phyloP scores from a whole-genome alignment of 1,140 invertebrate genomes.

The Dendroctonus ponderosae region DNA sequence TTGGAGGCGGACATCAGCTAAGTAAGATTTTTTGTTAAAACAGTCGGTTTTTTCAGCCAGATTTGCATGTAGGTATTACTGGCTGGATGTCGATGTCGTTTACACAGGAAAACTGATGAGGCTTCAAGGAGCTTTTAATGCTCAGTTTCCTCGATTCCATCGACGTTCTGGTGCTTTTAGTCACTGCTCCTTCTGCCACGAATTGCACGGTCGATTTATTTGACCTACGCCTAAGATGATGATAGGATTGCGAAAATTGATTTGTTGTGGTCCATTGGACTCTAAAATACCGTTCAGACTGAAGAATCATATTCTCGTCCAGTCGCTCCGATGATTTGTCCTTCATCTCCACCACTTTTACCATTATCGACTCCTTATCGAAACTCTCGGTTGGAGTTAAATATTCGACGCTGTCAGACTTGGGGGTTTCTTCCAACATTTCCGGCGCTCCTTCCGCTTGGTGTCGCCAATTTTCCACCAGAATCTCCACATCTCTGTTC shows the following conservation, averaged over 20 bases:
- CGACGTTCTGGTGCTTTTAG: not conserved
- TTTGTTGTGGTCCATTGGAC: no score
- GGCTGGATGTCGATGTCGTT: not conserved
- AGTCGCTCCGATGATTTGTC: no score
- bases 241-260: not conserved
- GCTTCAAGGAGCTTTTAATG: constrained; percentile 8
- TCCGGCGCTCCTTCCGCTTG: not conserved
- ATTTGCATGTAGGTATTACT: not conserved
- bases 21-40: not conserved
- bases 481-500: constrained; percentile 40
- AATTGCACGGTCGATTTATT: constrained; percentile 15
- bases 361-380: not conserved
- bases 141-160: constrained; percentile 1
- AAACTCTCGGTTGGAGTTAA: not conserved
- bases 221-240: not conserved
- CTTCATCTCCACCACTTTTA: not conserved
- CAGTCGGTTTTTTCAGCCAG: not conserved
- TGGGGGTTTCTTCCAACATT: not conserved
- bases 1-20: not conserved
- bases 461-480: constrained; percentile 21
- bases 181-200: not conserved
- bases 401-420: not conserved
- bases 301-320: no score
- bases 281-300: no score
- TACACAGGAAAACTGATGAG: not conserved